phyloP scores from a whole-genome alignment of 2,888 invertebrate species.

The Panopea generosa region DNA sequence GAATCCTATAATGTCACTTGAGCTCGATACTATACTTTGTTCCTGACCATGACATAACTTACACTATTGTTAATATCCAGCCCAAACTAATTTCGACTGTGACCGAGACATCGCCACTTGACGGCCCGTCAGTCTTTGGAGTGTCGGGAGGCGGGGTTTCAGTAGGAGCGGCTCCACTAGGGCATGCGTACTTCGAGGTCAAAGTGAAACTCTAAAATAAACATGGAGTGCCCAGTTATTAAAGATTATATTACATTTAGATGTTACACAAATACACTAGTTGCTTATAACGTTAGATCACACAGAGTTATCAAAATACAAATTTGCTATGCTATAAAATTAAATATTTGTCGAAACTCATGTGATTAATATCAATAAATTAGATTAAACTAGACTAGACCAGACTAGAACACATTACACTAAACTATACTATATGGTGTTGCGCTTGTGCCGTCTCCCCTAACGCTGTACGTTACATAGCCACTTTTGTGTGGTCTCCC shows the following conservation, averaged over 20 bases:
- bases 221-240: not conserved
- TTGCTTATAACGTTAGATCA: not conserved
- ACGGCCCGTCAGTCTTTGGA: not conserved
- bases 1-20: too few relatives aligned
- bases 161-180: not conserved
- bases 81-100: slow-evolving; percentile 37
- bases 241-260: too few relatives aligned
- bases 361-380: too few relatives aligned
- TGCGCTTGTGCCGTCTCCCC: too few relatives aligned
- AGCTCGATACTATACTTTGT: too few relatives aligned
- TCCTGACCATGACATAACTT: slow-evolving; percentile 21
- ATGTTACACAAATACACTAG: not conserved
- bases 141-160: slow-evolving; percentile 15
- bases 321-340: too few relatives aligned
- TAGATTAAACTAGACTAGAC: too few relatives aligned
- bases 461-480: too few relatives aligned
- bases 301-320: not conserved
- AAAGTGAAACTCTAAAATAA: slow-evolving; percentile 41
- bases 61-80: slow-evolving; percentile 41
- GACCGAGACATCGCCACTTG: not conserved
- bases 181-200: slow-evolving; percentile 38
- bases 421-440: too few relatives aligned
- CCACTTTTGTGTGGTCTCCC: too few relatives aligned
- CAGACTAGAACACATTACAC: too few relatives aligned
- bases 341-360: too few relatives aligned